Base-by-base conservation (phyloP, 1,140 invertebrate genomes). In the Drosophila repleta region DNA sequence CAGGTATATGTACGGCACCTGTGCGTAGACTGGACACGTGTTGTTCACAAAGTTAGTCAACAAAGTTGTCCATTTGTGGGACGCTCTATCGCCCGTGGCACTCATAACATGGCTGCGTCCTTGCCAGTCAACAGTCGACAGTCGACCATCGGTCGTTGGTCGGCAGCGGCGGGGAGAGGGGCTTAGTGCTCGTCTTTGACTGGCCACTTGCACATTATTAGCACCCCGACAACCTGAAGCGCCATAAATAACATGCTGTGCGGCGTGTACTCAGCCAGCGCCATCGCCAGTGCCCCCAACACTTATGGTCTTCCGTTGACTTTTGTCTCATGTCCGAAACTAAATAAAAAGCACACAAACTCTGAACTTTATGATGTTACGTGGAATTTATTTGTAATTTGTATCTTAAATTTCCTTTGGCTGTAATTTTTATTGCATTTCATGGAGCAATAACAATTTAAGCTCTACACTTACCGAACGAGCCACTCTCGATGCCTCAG, bases 191-290 rank as follows among this genome's bases (percentile, higher is more conserved):
- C 29, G 57, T 21, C 52, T 57, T 55, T 24, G 56, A 64, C 71
- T 74, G 56, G 37, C 41, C 39, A 62, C 61, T 56, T 66, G 64
- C 80, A 87, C 82, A 82, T 87, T 87, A 87, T 87, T 87, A 87
- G 83, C 83, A 66, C 63, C 74, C 82, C 76, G 71, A 75, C 82
- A 87, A 87, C 78, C 78, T 87, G 78, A 67, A 67, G 64, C 60
- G 67, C 79, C 62, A 87, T 87, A 87, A 87, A 87, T 88, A 87
- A 82, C 82, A 87, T 81, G 71, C 66, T 74, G 71, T 61, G 51
- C 56, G 43, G 56, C 57, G 53, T 56, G 65, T 62, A 45, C 43
- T 52, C 29, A 8, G 29, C 29, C 5, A 29, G 6, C 8, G 29
- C 29, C 26, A 29, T 1, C 8, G 32, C 43, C 66, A 43, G n/a